Evolutionary conservation across 2,888 invertebrate species (phyloP).

Genomic region (Nematopogon swammerdamellus): DNA sequence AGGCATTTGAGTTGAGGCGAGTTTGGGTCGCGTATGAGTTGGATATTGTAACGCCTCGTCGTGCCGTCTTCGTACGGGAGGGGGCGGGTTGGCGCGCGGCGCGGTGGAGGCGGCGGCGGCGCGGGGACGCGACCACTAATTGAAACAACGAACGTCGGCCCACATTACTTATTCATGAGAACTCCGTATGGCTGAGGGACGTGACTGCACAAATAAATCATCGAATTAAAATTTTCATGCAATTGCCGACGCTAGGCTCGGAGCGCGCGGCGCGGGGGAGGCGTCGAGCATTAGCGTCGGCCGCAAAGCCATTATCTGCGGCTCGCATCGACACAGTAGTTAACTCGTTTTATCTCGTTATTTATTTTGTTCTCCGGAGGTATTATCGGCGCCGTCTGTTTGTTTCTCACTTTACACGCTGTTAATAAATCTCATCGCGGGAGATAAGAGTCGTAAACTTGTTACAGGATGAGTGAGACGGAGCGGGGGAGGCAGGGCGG

Average conservation of each 20-base stretch:
- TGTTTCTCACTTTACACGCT: slow-evolving; percentile 1
- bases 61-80: slow-evolving; percentile 17
- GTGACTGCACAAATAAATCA: slow-evolving; percentile 52
- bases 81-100: slow-evolving; percentile 14
- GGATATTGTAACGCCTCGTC: no score
- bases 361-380: slow-evolving; percentile 14
- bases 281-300: no score
- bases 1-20: neutral
- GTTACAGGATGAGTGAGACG: neutral
- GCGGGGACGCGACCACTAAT: slow-evolving; percentile 52
- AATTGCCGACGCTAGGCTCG: no score
- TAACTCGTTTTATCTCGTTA: slow-evolving; percentile 17
- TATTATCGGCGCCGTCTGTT: neutral
- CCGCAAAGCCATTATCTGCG: neutral
- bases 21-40: neutral
- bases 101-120: slow-evolving; percentile 19
- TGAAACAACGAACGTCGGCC: slow-evolving; percentile 52
- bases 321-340: slow-evolving; percentile 10
- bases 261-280: no score
- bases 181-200: slow-evolving; percentile 49
- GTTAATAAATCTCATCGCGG: neutral
- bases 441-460: slow-evolving; percentile 13
- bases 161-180: slow-evolving; percentile 55
- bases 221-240: slow-evolving; percentile 50
- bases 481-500: neutral